Percentiles rank a stretch among this genome's conserved stretches.
Conservation (phyloP, 2,888 invertebrate genomes). For the Octonoba sinensis region DNA sequence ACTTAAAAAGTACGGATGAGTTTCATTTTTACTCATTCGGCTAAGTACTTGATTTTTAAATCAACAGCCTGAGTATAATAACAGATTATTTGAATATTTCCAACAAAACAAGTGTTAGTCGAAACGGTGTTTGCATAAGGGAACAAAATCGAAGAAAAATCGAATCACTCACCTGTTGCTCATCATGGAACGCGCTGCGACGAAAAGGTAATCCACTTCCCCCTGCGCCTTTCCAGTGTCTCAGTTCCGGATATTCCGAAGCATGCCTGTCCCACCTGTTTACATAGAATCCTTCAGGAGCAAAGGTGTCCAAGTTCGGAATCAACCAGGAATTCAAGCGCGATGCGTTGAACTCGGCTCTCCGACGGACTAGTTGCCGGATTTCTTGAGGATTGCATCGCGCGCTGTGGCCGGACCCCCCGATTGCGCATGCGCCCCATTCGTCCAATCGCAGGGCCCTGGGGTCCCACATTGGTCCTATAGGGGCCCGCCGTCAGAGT, state of each 20-base stretch:
- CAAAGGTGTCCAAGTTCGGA: too few relatives aligned
- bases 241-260: not conserved
- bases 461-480: conserved; percentile 27
- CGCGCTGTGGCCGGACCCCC: conserved; percentile 16
- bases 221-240: not conserved
- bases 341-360: not conserved
- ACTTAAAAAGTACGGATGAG: too few relatives aligned
- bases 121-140: too few relatives aligned
- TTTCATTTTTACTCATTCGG: too few relatives aligned
- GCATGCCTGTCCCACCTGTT: not conserved
- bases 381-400: conserved; percentile 26
- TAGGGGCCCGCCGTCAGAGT: conserved; percentile 31
- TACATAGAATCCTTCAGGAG: too few relatives aligned
- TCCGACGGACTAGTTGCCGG: conserved; percentile 20
- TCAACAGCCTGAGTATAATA: too few relatives aligned
- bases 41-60: too few relatives aligned
- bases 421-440: conserved; percentile 11
- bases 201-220: not conserved
- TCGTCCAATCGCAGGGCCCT: conserved; percentile 26
- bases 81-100: too few relatives aligned
- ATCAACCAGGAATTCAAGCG: too few relatives aligned
- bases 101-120: too few relatives aligned
- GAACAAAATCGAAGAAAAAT: too few relatives aligned
- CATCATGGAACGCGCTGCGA: conserved; percentile 4
- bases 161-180: conserved; percentile 32